Base-by-base conservation (phyloP, 2,113 vertebrate genomes). In the Cyprinodon brontotheroides region DNA sequence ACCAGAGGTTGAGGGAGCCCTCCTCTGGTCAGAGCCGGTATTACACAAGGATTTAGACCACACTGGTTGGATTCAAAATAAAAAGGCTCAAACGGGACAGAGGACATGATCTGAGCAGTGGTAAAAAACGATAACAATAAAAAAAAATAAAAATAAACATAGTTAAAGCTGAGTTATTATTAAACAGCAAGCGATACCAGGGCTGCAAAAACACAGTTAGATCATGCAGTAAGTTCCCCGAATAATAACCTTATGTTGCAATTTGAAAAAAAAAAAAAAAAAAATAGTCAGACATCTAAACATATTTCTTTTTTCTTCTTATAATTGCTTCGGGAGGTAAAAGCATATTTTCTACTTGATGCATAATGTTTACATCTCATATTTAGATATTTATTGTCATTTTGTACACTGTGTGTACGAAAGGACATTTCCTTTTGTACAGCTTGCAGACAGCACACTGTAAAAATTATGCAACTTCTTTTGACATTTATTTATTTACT, bases 1-100 rank as follows among this genome's bases (percentile, higher is more conserved):
- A 86, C 64, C 59, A 66, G 90, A 77, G 93, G 94, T 29, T 92
- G 83, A 94, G 93, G 91, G 94, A 89, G 94, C 94, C 96, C 95
- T 96, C 96, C 96, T 86, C 94, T 94, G 95, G 86, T 84, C 47
- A 70, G 86, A 92, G 80, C 74, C 9, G n/a, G 89, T 60, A 94
- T 67, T 78, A 48, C 83, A 86, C 50, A 53, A 41, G 15, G 48
- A 15, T 53, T 20, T 53, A 53, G 2, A 53, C 17, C 50, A 9
- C 7, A 20, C 48, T 20, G 15, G 4, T 8, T 45, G 48, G 43
- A 2, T 45, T 45, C 2, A 45, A 45, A 45, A 4, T 11, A 17
- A 53, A 53, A 57, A 57, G 20, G 20, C 17, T 20, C 50, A 15
- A 2, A 20, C 2, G 20, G 17, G 50, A 57, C 17, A 6, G 5